These are phyloP conservation scores for Popillia japonica DNA, from an alignment of 1,140 invertebrate species.

Conservation along the genomic window DNA sequence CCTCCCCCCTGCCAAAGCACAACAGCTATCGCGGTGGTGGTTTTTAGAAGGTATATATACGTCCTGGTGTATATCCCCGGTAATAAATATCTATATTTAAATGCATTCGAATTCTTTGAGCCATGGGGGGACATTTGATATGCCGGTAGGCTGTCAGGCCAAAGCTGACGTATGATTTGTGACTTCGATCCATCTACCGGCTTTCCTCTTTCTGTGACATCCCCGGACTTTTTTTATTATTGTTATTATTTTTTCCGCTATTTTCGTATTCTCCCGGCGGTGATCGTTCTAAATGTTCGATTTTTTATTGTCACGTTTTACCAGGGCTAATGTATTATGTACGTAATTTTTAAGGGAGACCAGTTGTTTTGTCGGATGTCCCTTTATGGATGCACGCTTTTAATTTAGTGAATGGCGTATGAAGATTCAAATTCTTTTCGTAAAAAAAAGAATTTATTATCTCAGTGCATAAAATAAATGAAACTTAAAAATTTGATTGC, in stretches of 20 bases:
- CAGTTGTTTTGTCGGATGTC: too few species aligned
- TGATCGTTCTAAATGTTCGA: neutral
- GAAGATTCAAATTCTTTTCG: too few species aligned
- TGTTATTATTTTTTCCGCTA: slow-evolving; percentile 25
- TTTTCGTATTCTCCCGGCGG: slow-evolving; percentile 3
- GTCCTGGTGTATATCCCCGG: slow-evolving; percentile 27
- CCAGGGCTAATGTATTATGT: neutral
- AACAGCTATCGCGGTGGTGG: neutral
- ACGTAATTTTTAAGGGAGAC: neutral
- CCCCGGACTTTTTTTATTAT: slow-evolving; percentile 17
- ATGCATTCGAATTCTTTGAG: slow-evolving; percentile 42
- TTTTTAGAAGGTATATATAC: slow-evolving; percentile 13
- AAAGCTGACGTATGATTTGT: slow-evolving; percentile 43
- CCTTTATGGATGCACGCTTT: too few species aligned
- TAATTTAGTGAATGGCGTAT: too few species aligned
- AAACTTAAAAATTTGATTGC: too few species aligned
- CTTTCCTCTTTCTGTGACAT: slow-evolving; percentile 8
- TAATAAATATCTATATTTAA: slow-evolving; percentile 44
- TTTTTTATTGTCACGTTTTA: neutral
- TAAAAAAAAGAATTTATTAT: too few species aligned
- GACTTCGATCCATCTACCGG: slow-evolving; percentile 32
- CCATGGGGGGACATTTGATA: slow-evolving; percentile 40
- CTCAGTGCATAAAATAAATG: too few species aligned
- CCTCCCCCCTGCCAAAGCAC: neutral
- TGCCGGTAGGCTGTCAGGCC: slow-evolving; percentile 27